Evolutionary conservation across 2,113 vertebrate genomes (phyloP).

Genomic region (Campylorhamphus procurvoides): DNA sequence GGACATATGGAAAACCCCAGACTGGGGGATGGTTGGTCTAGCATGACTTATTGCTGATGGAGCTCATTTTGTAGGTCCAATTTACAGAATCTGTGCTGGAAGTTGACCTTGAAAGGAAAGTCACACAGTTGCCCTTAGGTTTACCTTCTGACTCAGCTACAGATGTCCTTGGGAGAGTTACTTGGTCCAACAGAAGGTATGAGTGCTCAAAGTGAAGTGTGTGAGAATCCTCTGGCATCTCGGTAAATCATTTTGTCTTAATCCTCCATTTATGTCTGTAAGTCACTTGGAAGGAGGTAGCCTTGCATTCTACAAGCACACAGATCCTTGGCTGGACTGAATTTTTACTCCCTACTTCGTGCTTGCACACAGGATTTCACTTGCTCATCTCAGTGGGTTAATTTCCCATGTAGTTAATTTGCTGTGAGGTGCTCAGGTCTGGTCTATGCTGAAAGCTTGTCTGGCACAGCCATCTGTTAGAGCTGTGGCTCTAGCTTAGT

Average conservation of each 20-base stretch:
- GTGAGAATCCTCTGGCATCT: not conserved
- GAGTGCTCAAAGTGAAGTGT: rapidly evolving
- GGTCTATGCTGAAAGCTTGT: not conserved
- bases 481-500: not conserved
- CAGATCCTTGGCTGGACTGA: not conserved
- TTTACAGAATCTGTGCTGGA: not conserved
- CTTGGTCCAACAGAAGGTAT: not conserved
- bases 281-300: not conserved
- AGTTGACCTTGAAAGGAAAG: not conserved
- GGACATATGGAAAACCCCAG: not conserved
- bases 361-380: not conserved
- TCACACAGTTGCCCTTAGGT: not conserved
- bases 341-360: not conserved
- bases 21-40: not conserved
- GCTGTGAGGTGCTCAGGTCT: not conserved
- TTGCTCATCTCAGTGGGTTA: not conserved
- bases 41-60: not conserved
- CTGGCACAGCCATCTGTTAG: not conserved
- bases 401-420: rapidly evolving
- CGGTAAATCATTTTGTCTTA: not conserved
- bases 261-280: not conserved
- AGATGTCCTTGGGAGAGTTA: not conserved
- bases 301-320: not conserved
- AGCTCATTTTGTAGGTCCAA: not conserved
- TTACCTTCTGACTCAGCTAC: not conserved